Evolutionary conservation across 2,797 vertebrate genomes (phyloP).

Genomic region (Ciconia nigra): DNA sequence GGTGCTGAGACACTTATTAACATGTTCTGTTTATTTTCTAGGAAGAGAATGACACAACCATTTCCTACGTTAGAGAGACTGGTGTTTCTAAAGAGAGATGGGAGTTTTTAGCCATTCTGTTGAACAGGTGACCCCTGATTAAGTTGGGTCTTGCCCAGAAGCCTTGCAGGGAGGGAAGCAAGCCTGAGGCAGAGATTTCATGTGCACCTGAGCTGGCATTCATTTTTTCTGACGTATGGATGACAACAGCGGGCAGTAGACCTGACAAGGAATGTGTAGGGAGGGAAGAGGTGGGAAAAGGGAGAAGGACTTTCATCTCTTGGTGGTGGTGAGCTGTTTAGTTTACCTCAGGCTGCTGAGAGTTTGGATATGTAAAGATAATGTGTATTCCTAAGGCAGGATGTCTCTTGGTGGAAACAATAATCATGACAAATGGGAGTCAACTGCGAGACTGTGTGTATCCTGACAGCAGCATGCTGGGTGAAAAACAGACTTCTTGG

Average conservation of each 20-base stretch:
- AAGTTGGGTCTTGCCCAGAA: not conserved
- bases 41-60: not conserved
- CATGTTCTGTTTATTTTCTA: not conserved
- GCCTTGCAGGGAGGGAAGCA: not conserved
- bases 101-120: not conserved
- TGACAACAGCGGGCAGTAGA: not conserved
- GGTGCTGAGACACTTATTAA: not conserved
- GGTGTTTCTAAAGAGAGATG: not conserved
- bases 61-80: not conserved
- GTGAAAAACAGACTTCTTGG: constrained; percentile 63
- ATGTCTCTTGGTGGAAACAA: constrained; percentile 21
- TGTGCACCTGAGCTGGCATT: not conserved
- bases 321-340: not conserved
- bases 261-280: not conserved
- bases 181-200: not conserved
- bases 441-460: constrained; percentile 55
- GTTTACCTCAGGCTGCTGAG: not conserved
- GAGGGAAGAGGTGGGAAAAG: not conserved
- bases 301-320: not conserved
- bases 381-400: not conserved
- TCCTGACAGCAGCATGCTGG: constrained; percentile 56
- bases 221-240: not conserved
- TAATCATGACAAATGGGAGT: constrained; percentile 51
- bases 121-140: constrained; percentile 1
- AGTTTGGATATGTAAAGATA: not conserved